Evolutionary conservation across 2,888 invertebrate species (phyloP), one percentile per base, ranked within the genome.

Genomic region (Drosophila falleni): DNA sequence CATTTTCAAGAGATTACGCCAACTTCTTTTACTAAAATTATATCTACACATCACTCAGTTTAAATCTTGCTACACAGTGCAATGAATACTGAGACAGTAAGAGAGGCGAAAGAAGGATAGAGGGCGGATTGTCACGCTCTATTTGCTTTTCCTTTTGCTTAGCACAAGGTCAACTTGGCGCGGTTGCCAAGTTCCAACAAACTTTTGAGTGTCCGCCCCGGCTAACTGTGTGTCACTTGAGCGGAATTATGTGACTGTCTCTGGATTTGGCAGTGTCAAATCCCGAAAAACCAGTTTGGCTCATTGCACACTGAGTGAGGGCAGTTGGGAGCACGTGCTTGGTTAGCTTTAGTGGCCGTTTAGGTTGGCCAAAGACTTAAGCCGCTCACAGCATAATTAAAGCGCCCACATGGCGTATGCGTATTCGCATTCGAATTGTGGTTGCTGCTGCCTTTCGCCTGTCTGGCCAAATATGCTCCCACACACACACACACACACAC

Each of bases 211-310:
- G 78, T 63, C 72, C 51, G 47, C 23, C 26, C 11, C 29, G 23
- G 13, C 47, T n/a, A 47, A 23, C 19, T 46, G 44, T 53, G 73
- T 69, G 84, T 74, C 87, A 81, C 75, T 86, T 74, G 76, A 80
- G 73, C 75, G 81, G 89, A 86, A 83, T 83, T 86, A 86, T 88
- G 84, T 80, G 81, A 83, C 70, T 78, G 87, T 50, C 88, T 74
- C 37, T 33, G 23, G 33, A 8, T 26, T 19, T 33, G 65, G 5
- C 31, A 56, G 53, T 46, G 41, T 39, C 19, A 42, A 49, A n/a
- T 26, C 50, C 68, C 55, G 49, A 71, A 78, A 74, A 68, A 60
- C 66, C 81, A 88, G 75, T 72, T 69, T 70, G 83, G 78, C 71
- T 88, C 83, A 83, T 88, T 88, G 82, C 74, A 67, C 83, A 85